phyloP scores from a whole-genome alignment of 2,888 invertebrate genomes.

The Macrophya alboannulata region DNA sequence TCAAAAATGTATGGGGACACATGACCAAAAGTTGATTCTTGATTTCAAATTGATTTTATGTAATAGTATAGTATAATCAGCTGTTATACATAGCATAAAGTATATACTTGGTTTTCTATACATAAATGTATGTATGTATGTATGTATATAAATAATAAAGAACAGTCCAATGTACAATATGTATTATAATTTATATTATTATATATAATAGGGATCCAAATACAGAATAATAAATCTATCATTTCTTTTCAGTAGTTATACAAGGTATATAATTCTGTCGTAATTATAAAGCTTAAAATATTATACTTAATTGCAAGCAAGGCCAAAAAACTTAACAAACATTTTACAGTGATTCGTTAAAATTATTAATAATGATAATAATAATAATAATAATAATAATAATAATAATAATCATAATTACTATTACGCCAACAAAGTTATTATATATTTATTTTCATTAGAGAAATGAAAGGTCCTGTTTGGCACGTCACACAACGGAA shows the following conservation, averaged over 20 bases:
- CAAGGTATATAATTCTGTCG: slow-evolving; percentile 69
- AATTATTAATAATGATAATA: slow-evolving; percentile 67
- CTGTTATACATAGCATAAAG: slow-evolving; percentile 43
- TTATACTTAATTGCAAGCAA: slow-evolving; percentile 77
- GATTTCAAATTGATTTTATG: slow-evolving; percentile 41
- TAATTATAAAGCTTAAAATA: slow-evolving; percentile 78
- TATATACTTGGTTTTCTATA: slow-evolving; percentile 29
- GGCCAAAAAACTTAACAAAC: slow-evolving; percentile 80
- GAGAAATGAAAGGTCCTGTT: slow-evolving; percentile 65
- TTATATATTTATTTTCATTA: slow-evolving; percentile 62
- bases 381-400: slow-evolving; percentile 59
- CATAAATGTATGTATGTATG: slow-evolving; percentile 15
- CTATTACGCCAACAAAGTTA: slow-evolving; percentile 74
- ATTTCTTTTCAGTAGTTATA: slow-evolving; percentile 50
- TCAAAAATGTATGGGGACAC: not conserved
- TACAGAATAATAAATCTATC: slow-evolving; percentile 55
- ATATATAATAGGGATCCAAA: slow-evolving; percentile 49
- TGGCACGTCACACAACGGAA: slow-evolving; percentile 77
- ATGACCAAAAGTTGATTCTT: not conserved
- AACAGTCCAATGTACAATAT: slow-evolving; percentile 54
- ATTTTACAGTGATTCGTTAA: slow-evolving; percentile 76
- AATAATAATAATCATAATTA: slow-evolving; percentile 62
- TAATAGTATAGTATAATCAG: slow-evolving; percentile 32
- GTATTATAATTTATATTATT: slow-evolving; percentile 37
- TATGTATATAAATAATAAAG: slow-evolving; percentile 49